phyloP scores from a whole-genome alignment of 2,797 vertebrate species.

The Phylloscopus collybita region DNA sequence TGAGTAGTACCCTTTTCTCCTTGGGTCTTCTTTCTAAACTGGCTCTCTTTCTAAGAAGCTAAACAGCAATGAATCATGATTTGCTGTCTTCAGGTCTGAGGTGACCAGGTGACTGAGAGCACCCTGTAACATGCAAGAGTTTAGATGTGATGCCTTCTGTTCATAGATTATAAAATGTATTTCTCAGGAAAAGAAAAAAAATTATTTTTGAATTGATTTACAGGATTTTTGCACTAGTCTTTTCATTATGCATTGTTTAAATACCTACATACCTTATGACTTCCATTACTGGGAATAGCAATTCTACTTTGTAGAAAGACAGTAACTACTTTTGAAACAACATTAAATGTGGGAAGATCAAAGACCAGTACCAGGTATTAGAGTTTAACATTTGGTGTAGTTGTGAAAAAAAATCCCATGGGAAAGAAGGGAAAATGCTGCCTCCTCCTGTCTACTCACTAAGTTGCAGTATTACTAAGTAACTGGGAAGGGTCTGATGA shows the following conservation, averaged over 20 bases:
- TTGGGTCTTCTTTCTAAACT: background rate
- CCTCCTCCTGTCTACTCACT: background rate
- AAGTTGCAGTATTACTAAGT: background rate
- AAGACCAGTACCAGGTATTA: background rate
- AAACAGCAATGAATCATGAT: background rate
- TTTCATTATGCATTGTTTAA: background rate
- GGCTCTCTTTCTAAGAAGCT: background rate
- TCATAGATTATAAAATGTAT: background rate
- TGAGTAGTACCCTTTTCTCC: background rate
- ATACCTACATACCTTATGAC: background rate
- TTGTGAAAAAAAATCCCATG: background rate
- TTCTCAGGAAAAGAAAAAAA: background rate
- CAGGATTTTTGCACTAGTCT: background rate
- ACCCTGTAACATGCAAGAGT: background rate
- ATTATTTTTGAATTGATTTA: background rate
- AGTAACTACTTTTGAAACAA: background rate
- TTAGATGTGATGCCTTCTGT: background rate
- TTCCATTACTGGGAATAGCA: background rate
- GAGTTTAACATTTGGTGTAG: background rate
- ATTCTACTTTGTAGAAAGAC: background rate
- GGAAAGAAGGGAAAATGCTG: background rate
- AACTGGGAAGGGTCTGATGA: background rate
- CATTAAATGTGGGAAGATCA: background rate
- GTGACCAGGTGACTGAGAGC: background rate
- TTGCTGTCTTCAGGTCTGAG: background rate